A percentile compares a stretch with the other conserved stretches of the same genome.
Evolutionary conservation across 2,888 invertebrate species (phyloP).

Genomic region (Chrysolina americana): DNA sequence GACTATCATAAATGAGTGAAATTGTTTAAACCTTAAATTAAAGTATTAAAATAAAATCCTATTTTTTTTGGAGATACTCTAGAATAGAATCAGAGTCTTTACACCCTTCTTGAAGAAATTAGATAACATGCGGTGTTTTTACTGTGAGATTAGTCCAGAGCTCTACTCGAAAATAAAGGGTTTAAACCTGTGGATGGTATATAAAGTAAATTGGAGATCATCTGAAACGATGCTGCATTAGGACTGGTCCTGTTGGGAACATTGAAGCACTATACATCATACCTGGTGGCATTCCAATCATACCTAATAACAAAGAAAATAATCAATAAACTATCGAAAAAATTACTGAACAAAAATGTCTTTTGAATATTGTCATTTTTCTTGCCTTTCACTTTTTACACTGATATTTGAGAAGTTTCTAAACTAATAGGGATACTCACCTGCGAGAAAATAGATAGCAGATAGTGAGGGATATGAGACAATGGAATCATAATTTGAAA

Average conservation of each 20-base stretch:
- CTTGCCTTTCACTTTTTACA: conserved; percentile 37
- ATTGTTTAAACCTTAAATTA: conserved; percentile 24
- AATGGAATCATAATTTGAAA: not conserved
- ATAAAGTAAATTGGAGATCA: conserved; percentile 81
- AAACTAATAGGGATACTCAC: conserved; percentile 60
- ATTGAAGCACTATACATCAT: conserved; percentile 69
- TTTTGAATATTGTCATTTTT: conserved; percentile 56
- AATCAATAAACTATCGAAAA: conserved; percentile 33
- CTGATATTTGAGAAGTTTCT: conserved; percentile 36
- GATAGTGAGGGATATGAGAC: conserved; percentile 16
- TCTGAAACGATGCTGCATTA: conserved; percentile 91
- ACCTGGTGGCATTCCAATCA: conserved; percentile 70
- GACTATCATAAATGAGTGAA: not conserved
- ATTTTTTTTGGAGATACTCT: not conserved
- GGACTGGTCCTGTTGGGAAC: conserved; percentile 68
- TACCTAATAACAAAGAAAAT: conserved; percentile 65
- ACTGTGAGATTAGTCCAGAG: conserved; percentile 5
- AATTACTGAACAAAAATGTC: conserved; percentile 34
- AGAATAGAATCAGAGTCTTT: not conserved
- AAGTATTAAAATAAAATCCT: not conserved
- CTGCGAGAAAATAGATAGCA: conserved; percentile 46
- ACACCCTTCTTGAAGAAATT: conserved; percentile 9
- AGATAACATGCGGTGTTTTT: not conserved
- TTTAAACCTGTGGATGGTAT: conserved; percentile 70
- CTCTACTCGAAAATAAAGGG: conserved; percentile 28